Evolutionary conservation across 1,140 invertebrate genomes (phyloP), one percentile per base, ranked within the genome.

Genomic region (Palaemon carinicauda): DNA sequence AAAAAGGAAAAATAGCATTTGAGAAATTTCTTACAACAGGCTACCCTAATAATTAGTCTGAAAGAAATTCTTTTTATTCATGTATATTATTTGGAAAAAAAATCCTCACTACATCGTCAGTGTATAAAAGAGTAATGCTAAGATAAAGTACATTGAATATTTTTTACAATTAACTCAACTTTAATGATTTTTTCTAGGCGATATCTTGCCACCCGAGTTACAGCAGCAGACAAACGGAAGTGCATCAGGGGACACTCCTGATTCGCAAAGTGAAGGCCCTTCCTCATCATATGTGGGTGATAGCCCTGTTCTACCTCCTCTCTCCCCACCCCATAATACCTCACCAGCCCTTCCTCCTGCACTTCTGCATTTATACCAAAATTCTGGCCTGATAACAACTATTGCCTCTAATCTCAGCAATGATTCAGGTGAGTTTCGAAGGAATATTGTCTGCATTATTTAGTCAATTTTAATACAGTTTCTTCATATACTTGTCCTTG

Each of bases 331-430:
- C 19, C 50, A 60, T 19, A 56, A 92, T 92, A 73, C 89, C 90
- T 79, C 79, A 29, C 69, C 83, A 33, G 51, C 85, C 15, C 89
- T 96, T 56, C 95, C 96, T 0, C 82, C 93, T 0, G 91, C 94
- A 89, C 96, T 98, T 90, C 91, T 94, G 17, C 95, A 96, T 79
- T 92, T 97, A 14, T 90, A 98, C 0, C 93, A 94, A 31, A 93
- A 95, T 90, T 98, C 97, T 31, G 97, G 96, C 90, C 92, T 98
- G 1, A 93, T 98, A 54, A 95, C 96, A 24, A 96, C 96, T 15
- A 93, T 98, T 10, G 96, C 96, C 84, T 98, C 96, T 0, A 98
- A 99, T 90, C 93, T 99, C 31, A 93, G 96, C 89, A 98, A 99
- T 90, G 97, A 98, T 91, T 98, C 97, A 50, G 94, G 94, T 95